Evolutionary conservation across 2,113 vertebrate species (phyloP).

Genomic region (Callipepla squamata): DNA sequence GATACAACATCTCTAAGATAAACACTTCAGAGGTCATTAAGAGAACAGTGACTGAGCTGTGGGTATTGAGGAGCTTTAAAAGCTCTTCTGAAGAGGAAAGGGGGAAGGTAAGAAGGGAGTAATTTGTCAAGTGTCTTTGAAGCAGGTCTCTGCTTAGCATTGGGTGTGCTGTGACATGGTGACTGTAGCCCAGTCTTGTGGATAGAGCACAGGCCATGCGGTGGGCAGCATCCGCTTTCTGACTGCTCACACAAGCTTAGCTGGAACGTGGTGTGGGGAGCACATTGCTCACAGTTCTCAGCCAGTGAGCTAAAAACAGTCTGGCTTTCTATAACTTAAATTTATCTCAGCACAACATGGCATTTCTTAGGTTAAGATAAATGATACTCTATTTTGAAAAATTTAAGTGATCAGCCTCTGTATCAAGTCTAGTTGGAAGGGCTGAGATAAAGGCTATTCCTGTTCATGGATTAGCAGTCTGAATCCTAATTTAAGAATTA

Average conservation of each 20-base stretch:
- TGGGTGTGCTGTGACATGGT: background rate
- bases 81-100: background rate
- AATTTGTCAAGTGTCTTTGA: background rate
- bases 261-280: background rate
- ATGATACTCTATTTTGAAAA: background rate
- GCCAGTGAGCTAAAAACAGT: background rate
- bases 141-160: background rate
- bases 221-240: background rate
- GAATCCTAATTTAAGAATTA: background rate
- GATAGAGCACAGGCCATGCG: background rate
- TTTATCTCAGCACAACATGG: background rate
- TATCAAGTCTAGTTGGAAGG: background rate
- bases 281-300: background rate
- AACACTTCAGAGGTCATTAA: constrained; percentile 16
- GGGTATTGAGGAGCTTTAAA: constrained; percentile 3
- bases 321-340: background rate
- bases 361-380: background rate
- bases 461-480: background rate
- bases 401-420: background rate
- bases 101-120: background rate
- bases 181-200: background rate
- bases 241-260: background rate
- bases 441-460: background rate
- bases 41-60: background rate
- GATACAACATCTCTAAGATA: constrained; percentile 34